Conservation (phyloP, 23 tunicate species). For the Clavelina lepadiformis region DNA sequence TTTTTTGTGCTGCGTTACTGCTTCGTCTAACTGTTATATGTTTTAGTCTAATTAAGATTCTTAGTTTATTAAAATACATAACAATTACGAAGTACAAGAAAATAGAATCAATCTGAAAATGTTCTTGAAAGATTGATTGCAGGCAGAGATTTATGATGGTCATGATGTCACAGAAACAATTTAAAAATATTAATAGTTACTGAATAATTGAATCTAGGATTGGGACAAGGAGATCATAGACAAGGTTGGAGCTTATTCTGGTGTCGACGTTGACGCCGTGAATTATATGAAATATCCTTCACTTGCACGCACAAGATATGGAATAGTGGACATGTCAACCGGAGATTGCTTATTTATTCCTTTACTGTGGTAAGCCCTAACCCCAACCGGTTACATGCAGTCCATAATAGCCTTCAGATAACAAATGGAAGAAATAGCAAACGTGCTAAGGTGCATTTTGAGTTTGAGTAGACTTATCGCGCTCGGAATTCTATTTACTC, state of each 20-base stretch:
- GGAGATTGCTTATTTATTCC: slow-evolving; percentile 68
- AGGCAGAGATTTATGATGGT: neutral
- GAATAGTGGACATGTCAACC: slow-evolving; percentile 30
- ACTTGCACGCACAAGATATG: slow-evolving; percentile 32
- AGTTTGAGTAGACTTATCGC: too few relatives aligned
- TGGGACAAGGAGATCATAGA: slow-evolving; percentile 37
- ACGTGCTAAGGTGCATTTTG: too few relatives aligned
- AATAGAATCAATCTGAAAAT: too few relatives aligned
- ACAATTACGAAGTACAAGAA: too few relatives aligned
- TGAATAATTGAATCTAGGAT: slow-evolving; percentile 1
- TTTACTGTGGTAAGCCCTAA: slow-evolving; percentile 34
- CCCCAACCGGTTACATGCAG: too few relatives aligned
- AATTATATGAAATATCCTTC: slow-evolving; percentile 44
- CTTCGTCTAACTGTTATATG: too few relatives aligned
- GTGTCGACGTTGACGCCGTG: slow-evolving; percentile 54
- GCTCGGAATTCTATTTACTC: too few relatives aligned
- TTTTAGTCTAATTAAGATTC: too few relatives aligned
- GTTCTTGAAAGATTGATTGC: neutral
- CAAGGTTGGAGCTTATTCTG: slow-evolving; percentile 29
- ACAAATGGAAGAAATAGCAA: too few relatives aligned
- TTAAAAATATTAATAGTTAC: neutral
- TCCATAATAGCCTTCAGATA: too few relatives aligned
- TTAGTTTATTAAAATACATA: too few relatives aligned
- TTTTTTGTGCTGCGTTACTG: too few relatives aligned
- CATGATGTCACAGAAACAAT: neutral